Base-by-base conservation (phyloP, 2,888 invertebrate genomes). In the Uropetala carovei region DNA sequence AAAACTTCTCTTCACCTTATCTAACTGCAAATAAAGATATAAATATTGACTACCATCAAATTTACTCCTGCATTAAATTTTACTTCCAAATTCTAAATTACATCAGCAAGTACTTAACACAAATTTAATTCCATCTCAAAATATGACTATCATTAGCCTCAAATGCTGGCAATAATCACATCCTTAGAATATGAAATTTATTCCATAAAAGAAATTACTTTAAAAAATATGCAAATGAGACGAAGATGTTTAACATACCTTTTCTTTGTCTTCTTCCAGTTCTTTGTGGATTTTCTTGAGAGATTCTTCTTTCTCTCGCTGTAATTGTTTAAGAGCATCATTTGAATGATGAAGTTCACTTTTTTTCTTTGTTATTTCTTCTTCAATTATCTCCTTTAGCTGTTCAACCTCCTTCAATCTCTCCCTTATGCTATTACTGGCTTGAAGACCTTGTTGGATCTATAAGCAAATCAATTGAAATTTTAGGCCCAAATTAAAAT, bases 381-480 rank as follows among this genome's bases (percentile, higher is more conserved):
- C 94, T 94, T 93, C 95, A 94, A 43, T 95, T 93, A 93, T 92
- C n/a, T 89, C 95, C 91, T 95, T 95, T 91, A 95, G 95, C 5
- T 93, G 93, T 93, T 96, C 95, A 85, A 96, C 94, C 93, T 96
- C 95, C 86, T 95, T 95, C 93, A 95, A 95, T 75, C 95, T 95
- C 86, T 95, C 95, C 94, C 96, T 95, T n/a, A 96, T 95, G 92
- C 95, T 93, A 16, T 93, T 93, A 64, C 93, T 92, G 82, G 93
- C 93, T 93, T 95, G 95, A 16, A 95, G 95, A 92, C 96, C 94
- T 93, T 96, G 96, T 95, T 96, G 96, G n/a, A 96, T 95, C 96
- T 96, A 92, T 68, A 93, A 93, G 92, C 95, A 94, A 86, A 93
- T 92, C 68, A 91, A 92, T 92, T 81, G 84, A 60, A 58, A 64